Conservation (phyloP, 2,797 vertebrate species). For the Alca torda region DNA sequence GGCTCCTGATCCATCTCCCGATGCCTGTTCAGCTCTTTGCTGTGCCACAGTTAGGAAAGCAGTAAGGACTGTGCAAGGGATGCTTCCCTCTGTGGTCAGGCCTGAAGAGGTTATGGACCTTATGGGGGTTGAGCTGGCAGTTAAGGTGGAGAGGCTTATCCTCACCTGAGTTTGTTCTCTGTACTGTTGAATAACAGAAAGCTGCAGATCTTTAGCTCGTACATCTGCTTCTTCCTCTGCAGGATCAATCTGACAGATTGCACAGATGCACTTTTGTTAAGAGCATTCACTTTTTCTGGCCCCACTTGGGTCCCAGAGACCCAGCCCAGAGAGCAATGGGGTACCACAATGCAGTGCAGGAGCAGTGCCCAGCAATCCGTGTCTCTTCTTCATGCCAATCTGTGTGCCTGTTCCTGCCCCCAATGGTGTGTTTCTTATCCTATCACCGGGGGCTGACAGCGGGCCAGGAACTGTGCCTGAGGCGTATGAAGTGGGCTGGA, state of each 20-base stretch:
- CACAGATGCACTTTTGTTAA: neutral
- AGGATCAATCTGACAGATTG: neutral
- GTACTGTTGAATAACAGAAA: neutral
- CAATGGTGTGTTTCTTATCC: neutral
- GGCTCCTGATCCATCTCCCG: neutral
- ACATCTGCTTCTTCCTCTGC: neutral
- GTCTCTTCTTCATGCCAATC: neutral
- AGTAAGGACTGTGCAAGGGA: neutral
- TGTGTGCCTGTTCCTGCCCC: neutral
- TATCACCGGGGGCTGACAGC: fast-evolving
- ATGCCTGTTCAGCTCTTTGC: neutral
- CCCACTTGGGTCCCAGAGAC: neutral
- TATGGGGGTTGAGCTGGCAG: neutral
- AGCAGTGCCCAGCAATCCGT: neutral
- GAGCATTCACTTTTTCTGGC: neutral
- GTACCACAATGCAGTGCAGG: neutral
- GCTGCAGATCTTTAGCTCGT: neutral
- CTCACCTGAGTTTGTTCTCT: neutral
- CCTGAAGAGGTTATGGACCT: neutral
- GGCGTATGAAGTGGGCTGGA: neutral
- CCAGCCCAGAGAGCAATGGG: neutral
- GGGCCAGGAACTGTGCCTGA: neutral
- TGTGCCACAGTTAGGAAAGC: neutral
- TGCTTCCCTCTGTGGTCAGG: neutral
- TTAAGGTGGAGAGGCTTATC: neutral